These are phyloP conservation scores for Archocentrus centrarchus DNA, from an alignment of 2,113 vertebrate species.

Conservation along the genomic window DNA sequence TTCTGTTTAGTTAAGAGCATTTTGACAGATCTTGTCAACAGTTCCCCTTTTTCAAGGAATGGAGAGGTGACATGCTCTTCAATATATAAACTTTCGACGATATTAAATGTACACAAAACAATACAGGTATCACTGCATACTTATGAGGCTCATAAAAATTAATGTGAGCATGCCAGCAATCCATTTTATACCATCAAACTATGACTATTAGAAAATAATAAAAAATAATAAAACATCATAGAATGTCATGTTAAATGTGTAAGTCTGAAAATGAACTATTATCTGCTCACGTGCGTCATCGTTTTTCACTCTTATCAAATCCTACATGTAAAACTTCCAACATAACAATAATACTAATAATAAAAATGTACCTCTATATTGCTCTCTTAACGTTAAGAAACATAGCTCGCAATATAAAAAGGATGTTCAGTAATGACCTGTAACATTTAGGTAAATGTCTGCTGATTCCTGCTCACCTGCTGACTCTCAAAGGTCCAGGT, in stretches of 20 bases:
- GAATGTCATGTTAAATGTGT: not conserved
- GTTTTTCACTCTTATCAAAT: not conserved
- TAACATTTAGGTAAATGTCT: too few relatives aligned
- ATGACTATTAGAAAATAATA: too few relatives aligned
- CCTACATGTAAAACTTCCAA: accelerated
- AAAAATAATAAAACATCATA: not conserved
- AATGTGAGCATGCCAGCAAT: not conserved
- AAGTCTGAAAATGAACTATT: not conserved
- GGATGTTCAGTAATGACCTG: not conserved
- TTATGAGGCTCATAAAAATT: not conserved
- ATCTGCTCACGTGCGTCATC: not conserved
- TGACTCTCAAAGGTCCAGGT: constrained; percentile 73
- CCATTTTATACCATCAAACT: not conserved
- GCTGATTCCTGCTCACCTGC: constrained; percentile 47
- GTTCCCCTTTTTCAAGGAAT: not conserved
- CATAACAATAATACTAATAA: not conserved
- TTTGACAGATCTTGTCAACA: accelerated
- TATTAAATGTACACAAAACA: not conserved
- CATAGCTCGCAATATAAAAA: not conserved
- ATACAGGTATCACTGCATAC: accelerated
- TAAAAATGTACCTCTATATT: accelerated
- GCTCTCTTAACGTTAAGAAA: not conserved
- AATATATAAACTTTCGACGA: not conserved
- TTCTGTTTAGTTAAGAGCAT: not conserved
- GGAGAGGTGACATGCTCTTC: not conserved